Base-by-base conservation (phyloP, 2,797 vertebrate genomes). In the Amblyopsis hoosieri region DNA sequence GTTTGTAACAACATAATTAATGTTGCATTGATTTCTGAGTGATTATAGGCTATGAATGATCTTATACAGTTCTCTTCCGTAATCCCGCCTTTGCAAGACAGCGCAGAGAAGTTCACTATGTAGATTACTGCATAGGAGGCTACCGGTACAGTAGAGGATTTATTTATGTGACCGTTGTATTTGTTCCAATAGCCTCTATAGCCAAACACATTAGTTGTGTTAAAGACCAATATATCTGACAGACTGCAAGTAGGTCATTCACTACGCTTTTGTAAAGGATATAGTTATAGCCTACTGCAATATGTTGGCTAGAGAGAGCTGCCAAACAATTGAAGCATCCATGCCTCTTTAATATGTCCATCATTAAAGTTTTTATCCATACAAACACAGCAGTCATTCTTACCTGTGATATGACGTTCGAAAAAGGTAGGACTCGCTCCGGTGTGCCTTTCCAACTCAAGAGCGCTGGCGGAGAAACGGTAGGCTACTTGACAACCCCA, bases 361-460 rank as follows among this genome's bases (percentile, higher is more conserved):
- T 0, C 9, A 4, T 59, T 11, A 59, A 85, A 78, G 60, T 78
- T 71, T 71, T 13, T 23, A 29, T 15, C 51, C 15, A 5, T 19
- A 19, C 9, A 0, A 23, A 3, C 0, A 42, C 12, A 3, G 50
- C 37, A 5, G 54, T 3, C 6, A 46, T 19, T 62, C 79, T 45
- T 85, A 88, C 87, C 87, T 89, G 71, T 68, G 58, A 64, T 50
- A 8, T 48, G 12, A 12, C 56, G 14, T 59, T 64, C 56, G 9
- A 14, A 54, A 23, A 3, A 31, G 62, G 48, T 78, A 31, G 64
- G 45, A 3, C 52, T 45, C 12, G 47, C 31, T 48, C 12, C 29
- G 12, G 12, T n/a, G 54, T 12, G 68, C 63, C 48, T 61, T 62
- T 57, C n/a, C 45, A 1, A 23, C 65, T 76, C 76, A 0, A 23